phyloP scores from a whole-genome alignment of 1,140 invertebrate species.

The Planococcus citri region DNA sequence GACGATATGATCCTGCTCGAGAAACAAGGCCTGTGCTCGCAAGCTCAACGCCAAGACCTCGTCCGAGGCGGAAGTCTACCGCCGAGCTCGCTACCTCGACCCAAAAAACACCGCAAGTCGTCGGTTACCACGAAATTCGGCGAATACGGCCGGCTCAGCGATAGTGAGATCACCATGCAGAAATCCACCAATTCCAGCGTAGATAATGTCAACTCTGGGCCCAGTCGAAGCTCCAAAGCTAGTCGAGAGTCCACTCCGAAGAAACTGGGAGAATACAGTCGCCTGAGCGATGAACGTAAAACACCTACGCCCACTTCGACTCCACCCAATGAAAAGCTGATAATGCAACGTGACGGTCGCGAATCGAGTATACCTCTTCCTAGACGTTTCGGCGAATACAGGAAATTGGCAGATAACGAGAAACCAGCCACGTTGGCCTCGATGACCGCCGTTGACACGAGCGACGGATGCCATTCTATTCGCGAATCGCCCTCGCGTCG shows the following conservation, averaged over 20 bases:
- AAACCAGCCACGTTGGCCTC: not conserved
- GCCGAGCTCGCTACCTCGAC: conserved; percentile 50
- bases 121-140: conserved; percentile 27
- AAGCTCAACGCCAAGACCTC: conserved; percentile 50
- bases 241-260: conserved; percentile 11
- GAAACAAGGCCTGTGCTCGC: conserved; percentile 59
- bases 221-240: not conserved
- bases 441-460: not conserved
- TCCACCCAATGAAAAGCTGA: not conserved
- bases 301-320: not conserved
- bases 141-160: conserved; percentile 30
- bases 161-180: conserved; percentile 26
- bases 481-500: not conserved
- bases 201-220: not conserved
- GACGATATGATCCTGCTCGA: conserved; percentile 60
- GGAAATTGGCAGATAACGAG: conserved; percentile 19
- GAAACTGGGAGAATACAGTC: conserved; percentile 25
- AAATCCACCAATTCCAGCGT: conserved; percentile 26
- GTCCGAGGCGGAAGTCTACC: conserved; percentile 43
- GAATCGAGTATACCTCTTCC: conserved; percentile 6
- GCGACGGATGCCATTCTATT: not conserved
- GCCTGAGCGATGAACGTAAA: conserved; percentile 25
- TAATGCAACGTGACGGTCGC: not conserved
- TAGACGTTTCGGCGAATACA: conserved; percentile 23
- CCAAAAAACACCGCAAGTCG: conserved; percentile 43